phyloP scores from a whole-genome alignment of 2,797 vertebrate genomes.

The Carcharodon carcharias region DNA sequence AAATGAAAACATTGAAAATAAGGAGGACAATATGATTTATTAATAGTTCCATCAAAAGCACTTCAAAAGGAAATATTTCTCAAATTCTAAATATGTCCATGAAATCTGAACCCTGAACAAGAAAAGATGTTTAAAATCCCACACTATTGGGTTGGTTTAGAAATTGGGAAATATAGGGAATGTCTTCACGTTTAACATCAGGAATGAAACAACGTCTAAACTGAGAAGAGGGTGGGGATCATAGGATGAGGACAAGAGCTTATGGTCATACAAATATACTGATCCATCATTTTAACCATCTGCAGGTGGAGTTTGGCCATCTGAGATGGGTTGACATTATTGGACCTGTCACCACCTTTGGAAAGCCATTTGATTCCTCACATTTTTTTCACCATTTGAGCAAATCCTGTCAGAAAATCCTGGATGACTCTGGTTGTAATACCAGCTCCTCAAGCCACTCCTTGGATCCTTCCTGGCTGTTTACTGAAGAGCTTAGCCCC shows the following conservation, averaged over 20 bases:
- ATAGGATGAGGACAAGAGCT: neutral
- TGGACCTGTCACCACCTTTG: slow-evolving; percentile 97
- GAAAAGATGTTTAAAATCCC: neutral
- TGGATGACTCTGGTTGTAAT: slow-evolving; percentile 91
- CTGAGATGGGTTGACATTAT: slow-evolving; percentile 95
- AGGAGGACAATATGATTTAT: too few species aligned
- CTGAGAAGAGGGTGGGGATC: neutral
- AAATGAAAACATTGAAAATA: too few species aligned
- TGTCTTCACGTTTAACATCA: neutral
- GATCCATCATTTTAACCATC: slow-evolving; percentile 99
- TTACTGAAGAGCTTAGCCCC: slow-evolving; percentile 97
- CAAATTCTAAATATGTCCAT: too few species aligned
- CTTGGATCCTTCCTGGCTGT: slow-evolving; percentile 84
- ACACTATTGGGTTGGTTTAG: neutral
- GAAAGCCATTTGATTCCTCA: slow-evolving; percentile 97
- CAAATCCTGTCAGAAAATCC: slow-evolving; percentile 93
- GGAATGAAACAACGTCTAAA: neutral
- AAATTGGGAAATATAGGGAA: neutral
- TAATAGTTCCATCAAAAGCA: too few species aligned
- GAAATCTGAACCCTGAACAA: neutral
- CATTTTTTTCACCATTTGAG: slow-evolving; percentile 99
- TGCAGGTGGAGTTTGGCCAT: slow-evolving; percentile 97
- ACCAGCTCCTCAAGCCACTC: slow-evolving; percentile 86
- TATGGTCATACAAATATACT: too few species aligned
- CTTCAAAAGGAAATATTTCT: too few species aligned